Percentiles rank a stretch among this genome's conserved stretches.
These are phyloP conservation scores for Echinops telfairi DNA, from an alignment of 2,113 vertebrate genomes.

Conservation along the genomic window DNA sequence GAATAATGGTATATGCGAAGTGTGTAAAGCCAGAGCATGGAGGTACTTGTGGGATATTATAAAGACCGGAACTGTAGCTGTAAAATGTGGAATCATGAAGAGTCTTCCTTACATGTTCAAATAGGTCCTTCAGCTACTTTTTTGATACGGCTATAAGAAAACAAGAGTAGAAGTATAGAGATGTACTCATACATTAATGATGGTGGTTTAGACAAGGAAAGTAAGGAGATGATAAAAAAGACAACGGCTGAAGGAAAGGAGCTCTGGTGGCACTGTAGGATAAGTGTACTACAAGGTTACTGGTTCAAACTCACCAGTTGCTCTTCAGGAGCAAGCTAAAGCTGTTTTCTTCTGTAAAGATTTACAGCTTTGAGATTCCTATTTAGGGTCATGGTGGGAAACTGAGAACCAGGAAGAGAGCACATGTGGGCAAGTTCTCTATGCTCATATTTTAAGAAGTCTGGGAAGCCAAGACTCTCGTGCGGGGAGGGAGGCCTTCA, in stretches of 20 bases:
- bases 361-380: too few species aligned
- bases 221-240: neutral
- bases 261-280: too few species aligned
- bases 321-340: too few species aligned
- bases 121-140: neutral
- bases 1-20: neutral
- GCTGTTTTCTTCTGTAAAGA: too few species aligned
- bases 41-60: neutral
- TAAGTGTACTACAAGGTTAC: too few species aligned
- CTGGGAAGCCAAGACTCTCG: too few species aligned
- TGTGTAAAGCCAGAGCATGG: neutral
- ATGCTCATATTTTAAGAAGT: too few species aligned
- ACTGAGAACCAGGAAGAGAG: too few species aligned
- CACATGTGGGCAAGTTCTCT: too few species aligned
- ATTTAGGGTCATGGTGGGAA: too few species aligned
- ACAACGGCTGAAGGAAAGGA: neutral
- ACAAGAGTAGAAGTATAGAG: neutral
- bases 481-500: too few species aligned
- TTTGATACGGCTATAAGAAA: neutral
- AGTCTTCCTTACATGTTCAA: neutral
- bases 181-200: neutral
- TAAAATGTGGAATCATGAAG: neutral
- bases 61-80: neutral
- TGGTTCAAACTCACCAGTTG: too few species aligned
- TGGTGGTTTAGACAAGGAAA: neutral